phyloP scores from a whole-genome alignment of 2,113 vertebrate genomes.

The cat (Felis catus) region DNA sequence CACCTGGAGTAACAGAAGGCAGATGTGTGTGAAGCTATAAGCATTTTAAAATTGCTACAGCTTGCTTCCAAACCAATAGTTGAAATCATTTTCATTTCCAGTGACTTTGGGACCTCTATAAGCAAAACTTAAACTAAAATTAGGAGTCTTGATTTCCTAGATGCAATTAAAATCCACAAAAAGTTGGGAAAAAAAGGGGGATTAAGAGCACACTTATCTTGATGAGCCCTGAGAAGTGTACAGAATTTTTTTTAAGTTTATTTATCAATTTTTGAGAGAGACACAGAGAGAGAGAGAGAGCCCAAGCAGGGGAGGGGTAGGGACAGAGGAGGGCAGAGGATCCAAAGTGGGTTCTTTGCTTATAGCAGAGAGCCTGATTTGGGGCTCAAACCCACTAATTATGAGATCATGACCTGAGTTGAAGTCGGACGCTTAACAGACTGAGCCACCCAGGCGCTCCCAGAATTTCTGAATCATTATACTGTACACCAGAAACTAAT shows the following conservation, averaged over 20 bases:
- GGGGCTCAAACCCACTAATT: too few relatives aligned
- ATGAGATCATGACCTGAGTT: too few relatives aligned
- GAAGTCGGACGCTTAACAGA: too few relatives aligned
- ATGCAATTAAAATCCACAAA: not conserved
- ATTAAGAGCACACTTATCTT: not conserved
- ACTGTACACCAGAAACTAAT: not conserved
- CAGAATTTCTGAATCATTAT: not conserved
- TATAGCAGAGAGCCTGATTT: too few relatives aligned
- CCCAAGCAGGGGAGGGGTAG: too few relatives aligned
- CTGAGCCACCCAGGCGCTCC: too few relatives aligned
- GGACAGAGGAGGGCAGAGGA: too few relatives aligned
- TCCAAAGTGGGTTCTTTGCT: too few relatives aligned
- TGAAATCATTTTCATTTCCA: not conserved
- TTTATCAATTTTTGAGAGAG: too few relatives aligned
- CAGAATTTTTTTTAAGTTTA: too few relatives aligned
- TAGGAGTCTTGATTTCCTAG: not conserved
- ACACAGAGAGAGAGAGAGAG: too few relatives aligned
- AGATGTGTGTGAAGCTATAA: not conserved
- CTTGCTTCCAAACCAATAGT: not conserved
- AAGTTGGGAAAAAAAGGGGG: not conserved
- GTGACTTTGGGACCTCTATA: not conserved
- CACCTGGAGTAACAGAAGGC: not conserved
- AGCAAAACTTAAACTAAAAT: not conserved
- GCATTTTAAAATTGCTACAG: not conserved
- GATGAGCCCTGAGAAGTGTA: not conserved